Conservation (phyloP, 2,113 vertebrate genomes). For the Xerus inauris region DNA sequence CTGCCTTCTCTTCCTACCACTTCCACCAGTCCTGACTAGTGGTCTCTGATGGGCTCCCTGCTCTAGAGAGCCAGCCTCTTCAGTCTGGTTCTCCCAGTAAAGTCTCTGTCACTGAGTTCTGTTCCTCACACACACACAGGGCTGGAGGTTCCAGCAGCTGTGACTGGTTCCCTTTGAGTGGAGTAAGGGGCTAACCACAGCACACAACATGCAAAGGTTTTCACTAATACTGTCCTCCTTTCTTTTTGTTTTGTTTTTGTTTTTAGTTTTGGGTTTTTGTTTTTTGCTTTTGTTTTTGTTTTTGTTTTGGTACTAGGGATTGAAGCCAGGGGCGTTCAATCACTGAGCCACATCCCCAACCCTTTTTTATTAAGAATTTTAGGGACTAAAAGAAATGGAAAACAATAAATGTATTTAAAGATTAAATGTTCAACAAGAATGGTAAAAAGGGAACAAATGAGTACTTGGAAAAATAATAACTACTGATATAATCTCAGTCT, state of each 20-base stretch:
- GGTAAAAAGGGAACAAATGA: neutral
- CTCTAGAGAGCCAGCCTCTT: neutral
- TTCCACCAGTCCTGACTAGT: no score
- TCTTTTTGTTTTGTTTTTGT: no score
- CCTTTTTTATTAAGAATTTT: neutral
- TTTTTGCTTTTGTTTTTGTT: no score
- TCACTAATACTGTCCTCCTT: neutral
- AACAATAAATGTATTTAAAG: neutral
- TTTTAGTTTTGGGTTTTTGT: no score
- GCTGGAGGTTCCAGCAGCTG: no score
- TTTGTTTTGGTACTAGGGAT: no score
- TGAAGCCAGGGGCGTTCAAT: no score
- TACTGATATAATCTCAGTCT: neutral
- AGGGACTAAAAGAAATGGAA: neutral
- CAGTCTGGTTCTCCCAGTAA: accelerated
- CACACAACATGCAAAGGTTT: neutral
- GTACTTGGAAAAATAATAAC: neutral
- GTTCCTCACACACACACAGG: neutral
- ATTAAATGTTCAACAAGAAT: neutral
- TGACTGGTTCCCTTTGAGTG: accelerated
- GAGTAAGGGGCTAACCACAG: no score
- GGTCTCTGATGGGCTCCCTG: neutral
- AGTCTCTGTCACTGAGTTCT: no score
- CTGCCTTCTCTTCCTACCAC: no score
- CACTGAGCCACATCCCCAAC: no score